Evolutionary conservation across 2,888 invertebrate genomes (phyloP), one percentile per base, ranked within the genome.

Genomic region (Drosophila phalerata): DNA sequence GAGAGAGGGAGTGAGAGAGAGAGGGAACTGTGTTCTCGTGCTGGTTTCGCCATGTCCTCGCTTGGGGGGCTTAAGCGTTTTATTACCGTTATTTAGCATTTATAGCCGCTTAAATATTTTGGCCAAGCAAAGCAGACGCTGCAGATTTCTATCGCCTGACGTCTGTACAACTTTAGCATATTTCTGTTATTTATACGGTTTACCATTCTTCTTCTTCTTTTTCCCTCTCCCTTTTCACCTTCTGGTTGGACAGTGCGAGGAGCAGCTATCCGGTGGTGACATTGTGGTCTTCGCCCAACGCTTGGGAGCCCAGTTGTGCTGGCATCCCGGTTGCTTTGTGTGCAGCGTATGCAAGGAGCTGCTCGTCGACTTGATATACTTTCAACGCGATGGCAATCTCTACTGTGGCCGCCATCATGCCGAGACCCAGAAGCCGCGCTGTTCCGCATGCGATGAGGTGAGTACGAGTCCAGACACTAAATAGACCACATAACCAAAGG

Each of bases 401-500:
- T 99, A 97, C 94, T 99, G 99, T 93, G 99, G 99, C 4, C 94
- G 99, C 60, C 99, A 99, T 92, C 99, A 99, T 93, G 98, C 99
- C 2, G 99, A 99, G 94, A 96, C 97, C 5, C 94, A 98, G 82
- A 99, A 99, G 92, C 99, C 99, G 0, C 93, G 99, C 69, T 99
- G 99, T 93, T 97, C 98, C 6, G 98, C 98, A 45, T 99, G 99
- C 92, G 99, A 99, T 94, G 99, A 99, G 96, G 98, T 98, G 91
- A 93, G 88, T 83, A 2, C n/a, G 2, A 37, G 10, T 15, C 13
- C 11, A 6, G 5, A n/a, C 10, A 15, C 9, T 8, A 13, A 52
- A 17, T 15, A 11, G 28, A 32, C n/a, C 3, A 10, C 11, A 34
- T 1, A 53, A 9, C 48, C 5, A 34, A 70, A 38, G 43, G 6